Percentiles rank a stretch among this genome's conserved stretches.
These are phyloP conservation scores for Hycleus cichorii DNA, from an alignment of 1,140 invertebrate species.

Conservation along the genomic window DNA sequence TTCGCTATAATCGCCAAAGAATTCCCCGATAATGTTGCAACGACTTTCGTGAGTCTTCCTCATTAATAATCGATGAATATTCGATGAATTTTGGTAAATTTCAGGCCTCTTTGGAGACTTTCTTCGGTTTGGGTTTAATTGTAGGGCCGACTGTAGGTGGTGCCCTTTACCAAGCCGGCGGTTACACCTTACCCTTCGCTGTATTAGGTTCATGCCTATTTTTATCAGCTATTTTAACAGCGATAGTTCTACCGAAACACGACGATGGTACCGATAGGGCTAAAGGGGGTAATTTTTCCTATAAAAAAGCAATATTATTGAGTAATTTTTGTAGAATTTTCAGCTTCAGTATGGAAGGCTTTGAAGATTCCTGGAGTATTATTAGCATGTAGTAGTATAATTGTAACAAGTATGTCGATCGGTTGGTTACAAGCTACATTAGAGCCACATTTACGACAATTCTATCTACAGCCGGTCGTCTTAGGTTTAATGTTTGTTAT, in stretches of 20 bases:
- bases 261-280: slow-evolving; percentile 50
- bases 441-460: slow-evolving; percentile 72
- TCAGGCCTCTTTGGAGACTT: slow-evolving; percentile 79
- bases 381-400: slow-evolving; percentile 59
- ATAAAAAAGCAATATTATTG: background rate
- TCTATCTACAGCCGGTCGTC: slow-evolving; percentile 63
- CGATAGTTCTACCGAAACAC: slow-evolving; percentile 62
- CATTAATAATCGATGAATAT: background rate
- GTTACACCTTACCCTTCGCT: slow-evolving; percentile 80
- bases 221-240: slow-evolving; percentile 64
- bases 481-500: slow-evolving; percentile 82
- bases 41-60: slow-evolving; percentile 70
- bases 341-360: slow-evolving; percentile 55
- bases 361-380: slow-evolving; percentile 63
- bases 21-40: slow-evolving; percentile 83
- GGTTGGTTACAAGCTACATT: slow-evolving; percentile 75
- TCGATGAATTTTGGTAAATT: background rate
- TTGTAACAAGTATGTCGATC: slow-evolving; percentile 70
- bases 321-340: slow-evolving; percentile 2
- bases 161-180: slow-evolving; percentile 68
- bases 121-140: slow-evolving; percentile 81
- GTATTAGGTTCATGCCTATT: slow-evolving; percentile 73
- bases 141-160: slow-evolving; percentile 81
- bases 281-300: slow-evolving; percentile 45
- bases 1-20: slow-evolving; percentile 92